Evolutionary conservation across 2,113 vertebrate genomes (phyloP).

Genomic region (Hypocryptadius cinnamomeus): DNA sequence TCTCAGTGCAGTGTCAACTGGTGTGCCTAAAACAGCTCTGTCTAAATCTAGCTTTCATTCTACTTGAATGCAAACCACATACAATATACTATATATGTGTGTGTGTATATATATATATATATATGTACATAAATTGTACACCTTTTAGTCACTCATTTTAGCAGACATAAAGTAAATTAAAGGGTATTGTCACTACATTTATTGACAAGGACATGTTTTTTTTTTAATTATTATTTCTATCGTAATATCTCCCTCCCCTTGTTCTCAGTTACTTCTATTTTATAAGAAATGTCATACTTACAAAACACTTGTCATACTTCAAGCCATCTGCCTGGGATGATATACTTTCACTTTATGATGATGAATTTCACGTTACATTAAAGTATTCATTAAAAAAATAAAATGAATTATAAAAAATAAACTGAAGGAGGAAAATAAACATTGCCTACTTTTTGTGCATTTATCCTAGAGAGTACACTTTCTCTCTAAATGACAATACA

Average conservation of each 20-base stretch:
- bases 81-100: neutral
- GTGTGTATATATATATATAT: no score
- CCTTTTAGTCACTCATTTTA: neutral
- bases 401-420: neutral
- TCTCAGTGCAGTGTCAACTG: neutral
- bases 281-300: neutral
- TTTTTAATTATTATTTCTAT: neutral
- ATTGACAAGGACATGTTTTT: neutral
- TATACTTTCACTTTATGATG: neutral
- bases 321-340: neutral
- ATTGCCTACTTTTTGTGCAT: neutral
- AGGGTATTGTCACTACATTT: neutral
- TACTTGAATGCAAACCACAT: neutral
- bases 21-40: neutral
- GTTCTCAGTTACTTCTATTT: neutral
- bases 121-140: neutral
- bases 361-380: neutral
- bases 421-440: neutral
- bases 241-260: neutral
- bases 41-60: neutral
- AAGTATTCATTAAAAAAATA: neutral
- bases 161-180: neutral
- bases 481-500: neutral
- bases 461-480: neutral
- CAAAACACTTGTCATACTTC: neutral